These are phyloP conservation scores for Conger conger DNA, from an alignment of 2,113 vertebrate species.

Conservation along the genomic window DNA sequence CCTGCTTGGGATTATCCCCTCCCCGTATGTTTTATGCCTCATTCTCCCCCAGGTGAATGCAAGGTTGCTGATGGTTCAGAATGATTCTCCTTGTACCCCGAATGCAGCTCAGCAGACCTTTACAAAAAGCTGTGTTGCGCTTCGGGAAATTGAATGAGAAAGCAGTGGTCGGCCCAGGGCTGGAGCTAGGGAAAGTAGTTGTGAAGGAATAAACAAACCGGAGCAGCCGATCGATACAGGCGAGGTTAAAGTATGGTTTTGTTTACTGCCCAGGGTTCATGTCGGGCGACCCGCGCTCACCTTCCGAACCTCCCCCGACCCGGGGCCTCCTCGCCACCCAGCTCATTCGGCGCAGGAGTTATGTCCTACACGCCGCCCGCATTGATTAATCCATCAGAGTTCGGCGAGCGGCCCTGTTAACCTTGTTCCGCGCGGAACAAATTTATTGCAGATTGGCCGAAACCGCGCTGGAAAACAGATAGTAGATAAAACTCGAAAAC, in stretches of 20 bases:
- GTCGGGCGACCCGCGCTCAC: conserved; percentile 34
- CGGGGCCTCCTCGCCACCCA: not conserved
- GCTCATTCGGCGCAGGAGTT: not conserved
- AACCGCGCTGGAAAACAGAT: not conserved
- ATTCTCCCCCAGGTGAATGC: not conserved
- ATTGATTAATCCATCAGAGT: not conserved
- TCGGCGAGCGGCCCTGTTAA: not conserved
- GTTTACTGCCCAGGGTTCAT: conserved; percentile 45
- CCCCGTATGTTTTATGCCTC: not conserved
- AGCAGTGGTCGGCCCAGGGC: conserved; percentile 33
- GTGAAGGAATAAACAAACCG: conserved; percentile 48
- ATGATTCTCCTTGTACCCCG: not conserved
- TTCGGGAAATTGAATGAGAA: not conserved
- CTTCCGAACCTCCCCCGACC: conserved; percentile 1
- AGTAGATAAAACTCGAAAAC: too few species aligned
- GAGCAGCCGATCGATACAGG: conserved; percentile 42
- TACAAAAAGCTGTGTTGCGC: not conserved
- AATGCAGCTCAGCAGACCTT: not conserved
- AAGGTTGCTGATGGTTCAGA: not conserved
- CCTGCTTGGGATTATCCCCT: not conserved
- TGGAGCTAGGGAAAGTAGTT: conserved; percentile 40
- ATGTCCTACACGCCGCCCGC: not conserved
- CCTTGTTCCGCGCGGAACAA: not conserved
- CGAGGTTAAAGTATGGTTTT: conserved; percentile 51
- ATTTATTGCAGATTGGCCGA: not conserved